These are phyloP conservation scores for Andricus curvator DNA, from an alignment of 2,888 invertebrate species.

Conservation along the genomic window DNA sequence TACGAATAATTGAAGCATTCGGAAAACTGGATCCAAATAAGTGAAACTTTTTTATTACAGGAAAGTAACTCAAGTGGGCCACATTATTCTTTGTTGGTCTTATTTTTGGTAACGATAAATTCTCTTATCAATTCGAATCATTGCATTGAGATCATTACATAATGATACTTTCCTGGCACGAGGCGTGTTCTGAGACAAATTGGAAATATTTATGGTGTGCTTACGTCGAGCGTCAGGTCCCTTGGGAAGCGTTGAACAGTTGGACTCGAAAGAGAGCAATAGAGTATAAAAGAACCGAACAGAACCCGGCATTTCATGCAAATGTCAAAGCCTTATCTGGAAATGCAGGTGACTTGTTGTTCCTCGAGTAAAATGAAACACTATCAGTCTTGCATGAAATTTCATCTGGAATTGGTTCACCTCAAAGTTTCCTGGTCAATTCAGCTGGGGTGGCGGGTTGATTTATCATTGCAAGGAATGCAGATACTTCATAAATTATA, in stretches of 20 bases:
- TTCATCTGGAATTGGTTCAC: conserved; percentile 12
- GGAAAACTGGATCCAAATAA: too few relatives aligned
- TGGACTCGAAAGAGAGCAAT: background rate
- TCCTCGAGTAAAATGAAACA: background rate
- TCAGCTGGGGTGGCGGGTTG: conserved; percentile 70
- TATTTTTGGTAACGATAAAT: too few relatives aligned
- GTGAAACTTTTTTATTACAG: too few relatives aligned
- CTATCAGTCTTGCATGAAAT: conserved; percentile 5
- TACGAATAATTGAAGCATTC: too few relatives aligned
- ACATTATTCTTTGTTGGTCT: too few relatives aligned
- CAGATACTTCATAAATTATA: conserved; percentile 77
- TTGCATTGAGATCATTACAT: background rate
- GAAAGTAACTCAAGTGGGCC: too few relatives aligned
- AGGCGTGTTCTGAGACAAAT: background rate
- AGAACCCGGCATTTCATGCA: conserved; percentile 1
- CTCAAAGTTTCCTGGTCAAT: conserved; percentile 26
- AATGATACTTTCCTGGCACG: background rate
- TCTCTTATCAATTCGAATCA: too few relatives aligned
- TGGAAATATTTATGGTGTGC: background rate
- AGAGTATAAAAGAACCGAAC: background rate
- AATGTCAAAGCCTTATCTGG: background rate
- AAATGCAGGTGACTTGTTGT: background rate
- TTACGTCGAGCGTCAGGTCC: background rate
- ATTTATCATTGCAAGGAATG: conserved; percentile 74
- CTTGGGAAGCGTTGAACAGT: background rate